Percentiles rank a stretch among this genome's conserved stretches.
Conservation (phyloP, 2,797 vertebrate species). For the Intellagama lesueurii region DNA sequence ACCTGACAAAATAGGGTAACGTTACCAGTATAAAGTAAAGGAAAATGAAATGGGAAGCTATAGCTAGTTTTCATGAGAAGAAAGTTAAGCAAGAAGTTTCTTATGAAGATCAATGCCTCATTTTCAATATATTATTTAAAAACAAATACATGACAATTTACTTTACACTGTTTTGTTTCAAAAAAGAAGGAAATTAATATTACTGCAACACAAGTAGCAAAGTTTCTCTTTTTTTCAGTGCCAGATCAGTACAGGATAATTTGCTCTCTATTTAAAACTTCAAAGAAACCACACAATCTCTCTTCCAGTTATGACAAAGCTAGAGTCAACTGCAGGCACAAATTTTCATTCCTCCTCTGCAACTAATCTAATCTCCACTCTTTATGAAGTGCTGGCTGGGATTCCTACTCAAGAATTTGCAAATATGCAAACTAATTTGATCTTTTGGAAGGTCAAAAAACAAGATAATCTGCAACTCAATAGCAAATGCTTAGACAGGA, state of each 20-base stretch:
- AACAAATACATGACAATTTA: not conserved
- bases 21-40: not conserved
- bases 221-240: constrained; percentile 35
- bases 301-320: constrained; percentile 73
- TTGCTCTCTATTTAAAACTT: constrained; percentile 59
- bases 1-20: too few relatives aligned
- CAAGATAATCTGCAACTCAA: not conserved
- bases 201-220: constrained; percentile 27
- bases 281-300: constrained; percentile 29
- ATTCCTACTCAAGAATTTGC: constrained; percentile 54
- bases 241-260: constrained; percentile 37
- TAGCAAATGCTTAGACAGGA: not conserved
- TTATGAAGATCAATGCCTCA: not conserved
- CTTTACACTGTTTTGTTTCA: not conserved
- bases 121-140: not conserved
- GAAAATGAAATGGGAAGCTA: not conserved
- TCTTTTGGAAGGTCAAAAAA: not conserved
- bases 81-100: not conserved
- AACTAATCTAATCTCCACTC: constrained; percentile 67
- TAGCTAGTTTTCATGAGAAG: not conserved
- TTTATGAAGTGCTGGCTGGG: constrained; percentile 61
- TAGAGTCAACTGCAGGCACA: constrained; percentile 40
- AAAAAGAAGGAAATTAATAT: constrained; percentile 50
- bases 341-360: constrained; percentile 19
- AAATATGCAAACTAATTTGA: constrained; percentile 42